These are phyloP conservation scores for Arge pagana DNA, from an alignment of 2,888 invertebrate genomes.

Conservation along the genomic window DNA sequence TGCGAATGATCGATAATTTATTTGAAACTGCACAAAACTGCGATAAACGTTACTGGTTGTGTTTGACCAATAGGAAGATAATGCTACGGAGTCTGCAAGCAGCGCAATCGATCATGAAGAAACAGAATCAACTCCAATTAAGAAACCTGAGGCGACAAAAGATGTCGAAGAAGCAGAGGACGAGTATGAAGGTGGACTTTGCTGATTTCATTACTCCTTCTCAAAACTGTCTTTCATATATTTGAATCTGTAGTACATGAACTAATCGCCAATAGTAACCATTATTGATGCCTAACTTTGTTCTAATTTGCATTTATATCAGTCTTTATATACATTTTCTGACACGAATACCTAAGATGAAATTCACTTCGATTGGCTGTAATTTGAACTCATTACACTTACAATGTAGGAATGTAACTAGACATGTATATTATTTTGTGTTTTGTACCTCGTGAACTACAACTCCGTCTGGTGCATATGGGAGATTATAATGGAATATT, in stretches of 20 bases:
- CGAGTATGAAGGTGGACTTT: slow-evolving; percentile 40
- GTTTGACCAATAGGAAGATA: slow-evolving; percentile 11
- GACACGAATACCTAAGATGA: too few species aligned
- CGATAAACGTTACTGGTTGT: neutral
- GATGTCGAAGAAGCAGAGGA: slow-evolving; percentile 36
- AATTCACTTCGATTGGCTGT: too few species aligned
- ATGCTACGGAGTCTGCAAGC: slow-evolving; percentile 1
- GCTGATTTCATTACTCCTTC: slow-evolving; percentile 32
- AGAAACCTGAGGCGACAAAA: slow-evolving; percentile 25
- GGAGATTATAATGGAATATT: neutral
- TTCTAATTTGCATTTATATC: slow-evolving; percentile 15
- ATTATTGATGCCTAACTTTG: slow-evolving; percentile 16
- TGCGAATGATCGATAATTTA: too few species aligned
- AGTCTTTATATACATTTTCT: too few species aligned
- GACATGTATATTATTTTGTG: too few species aligned
- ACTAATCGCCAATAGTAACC: slow-evolving; percentile 6
- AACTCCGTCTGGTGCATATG: neutral
- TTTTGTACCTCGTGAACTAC: too few species aligned
- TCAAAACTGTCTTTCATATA: slow-evolving; percentile 3
- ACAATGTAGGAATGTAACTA: too few species aligned
- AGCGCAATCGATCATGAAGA: slow-evolving; percentile 21
- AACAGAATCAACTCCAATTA: slow-evolving; percentile 8
- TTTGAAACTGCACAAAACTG: too few species aligned
- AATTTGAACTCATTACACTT: too few species aligned
- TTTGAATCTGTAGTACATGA: slow-evolving; percentile 9